These are phyloP conservation scores for Rhynchonycteris naso DNA, from an alignment of 2,797 vertebrate genomes.

Conservation along the genomic window DNA sequence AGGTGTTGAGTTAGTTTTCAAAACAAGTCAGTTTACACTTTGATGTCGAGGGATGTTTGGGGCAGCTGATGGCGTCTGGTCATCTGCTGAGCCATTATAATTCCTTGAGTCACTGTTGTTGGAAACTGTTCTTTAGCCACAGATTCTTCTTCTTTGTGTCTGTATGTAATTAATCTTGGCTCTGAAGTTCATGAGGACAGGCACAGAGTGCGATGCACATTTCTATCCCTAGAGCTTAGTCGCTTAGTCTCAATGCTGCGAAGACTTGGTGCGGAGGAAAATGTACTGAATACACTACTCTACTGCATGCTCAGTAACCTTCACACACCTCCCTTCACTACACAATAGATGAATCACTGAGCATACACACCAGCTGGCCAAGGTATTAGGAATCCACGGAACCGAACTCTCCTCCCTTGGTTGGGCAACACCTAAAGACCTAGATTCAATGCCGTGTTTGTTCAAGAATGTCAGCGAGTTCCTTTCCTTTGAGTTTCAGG, in stretches of 20 bases:
- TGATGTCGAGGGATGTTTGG: not conserved
- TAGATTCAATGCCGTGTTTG: not conserved
- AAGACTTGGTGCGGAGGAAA: not conserved
- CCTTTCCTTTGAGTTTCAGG: not conserved
- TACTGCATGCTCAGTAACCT: not conserved
- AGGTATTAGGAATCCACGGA: not conserved
- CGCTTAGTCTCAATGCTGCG: not conserved
- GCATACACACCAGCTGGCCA: not conserved
- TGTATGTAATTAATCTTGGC: not conserved
- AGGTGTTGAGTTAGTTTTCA: not conserved
- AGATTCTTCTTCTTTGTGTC: not conserved
- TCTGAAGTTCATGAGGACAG: not conserved
- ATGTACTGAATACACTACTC: not conserved
- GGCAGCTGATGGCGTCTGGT: not conserved
- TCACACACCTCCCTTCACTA: not conserved
- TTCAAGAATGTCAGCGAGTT: not conserved
- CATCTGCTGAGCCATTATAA: not conserved
- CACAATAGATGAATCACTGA: not conserved
- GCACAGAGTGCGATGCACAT: not conserved
- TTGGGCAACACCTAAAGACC: not conserved
- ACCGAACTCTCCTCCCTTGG: not conserved
- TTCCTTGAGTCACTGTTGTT: not conserved
- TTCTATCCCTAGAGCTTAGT: not conserved
- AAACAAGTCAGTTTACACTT: not conserved
- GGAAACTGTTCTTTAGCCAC: not conserved